Percentiles rank a stretch among this genome's conserved stretches.
Conservation (phyloP, 1,140 invertebrate genomes). For the Drosophila sp. region DNA sequence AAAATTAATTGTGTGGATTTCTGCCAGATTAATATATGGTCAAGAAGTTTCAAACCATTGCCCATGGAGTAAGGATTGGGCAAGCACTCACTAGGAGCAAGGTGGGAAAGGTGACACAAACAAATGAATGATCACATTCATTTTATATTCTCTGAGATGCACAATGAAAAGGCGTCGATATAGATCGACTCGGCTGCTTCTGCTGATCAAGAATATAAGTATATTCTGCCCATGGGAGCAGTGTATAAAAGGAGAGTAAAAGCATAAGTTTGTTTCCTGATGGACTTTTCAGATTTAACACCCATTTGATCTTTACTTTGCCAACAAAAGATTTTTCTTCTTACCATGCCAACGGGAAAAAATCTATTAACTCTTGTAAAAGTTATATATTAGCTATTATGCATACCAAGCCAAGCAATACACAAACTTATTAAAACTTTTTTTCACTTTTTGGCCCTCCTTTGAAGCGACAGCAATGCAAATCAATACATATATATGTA, state of each 20-base stretch:
- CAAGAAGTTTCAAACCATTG: too few species aligned
- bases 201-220: too few species aligned
- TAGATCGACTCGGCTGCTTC: too few species aligned
- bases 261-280: neutral
- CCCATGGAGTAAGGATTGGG: too few species aligned
- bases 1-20: neutral
- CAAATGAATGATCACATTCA: too few species aligned
- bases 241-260: neutral
- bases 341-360: neutral
- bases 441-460: constrained; percentile 22
- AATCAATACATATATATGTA: constrained; percentile 39
- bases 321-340: neutral
- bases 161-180: too few species aligned
- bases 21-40: too few species aligned
- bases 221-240: too few species aligned
- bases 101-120: too few species aligned
- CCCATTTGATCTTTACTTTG: neutral
- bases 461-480: constrained; percentile 39
- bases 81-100: too few species aligned
- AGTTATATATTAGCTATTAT: constrained; percentile 38
- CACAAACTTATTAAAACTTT: constrained; percentile 74
- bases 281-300: neutral
- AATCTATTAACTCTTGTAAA: constrained; percentile 21
- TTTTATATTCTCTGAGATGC: too few species aligned
- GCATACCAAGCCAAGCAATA: constrained; percentile 51